These are phyloP conservation scores for Leiothrix lutea DNA, from an alignment of 2,113 vertebrate genomes.

Conservation along the genomic window DNA sequence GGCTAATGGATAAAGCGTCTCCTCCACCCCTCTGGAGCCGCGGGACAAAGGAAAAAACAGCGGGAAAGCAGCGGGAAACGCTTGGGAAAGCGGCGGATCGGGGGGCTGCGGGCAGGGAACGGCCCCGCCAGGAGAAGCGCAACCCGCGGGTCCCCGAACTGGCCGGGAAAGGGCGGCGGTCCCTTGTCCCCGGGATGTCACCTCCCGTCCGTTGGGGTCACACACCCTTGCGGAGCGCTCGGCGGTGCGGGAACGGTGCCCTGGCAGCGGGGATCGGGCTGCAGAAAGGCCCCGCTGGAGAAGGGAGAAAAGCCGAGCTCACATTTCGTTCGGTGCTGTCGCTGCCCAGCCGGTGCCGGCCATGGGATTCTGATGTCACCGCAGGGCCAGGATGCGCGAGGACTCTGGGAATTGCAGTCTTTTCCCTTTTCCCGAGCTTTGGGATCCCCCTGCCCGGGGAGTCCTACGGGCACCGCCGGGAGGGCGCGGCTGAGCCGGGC, in stretches of 20 bases:
- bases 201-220: fast-evolving
- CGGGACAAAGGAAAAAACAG: fast-evolving
- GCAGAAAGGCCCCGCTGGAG: neutral
- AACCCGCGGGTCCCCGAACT: neutral
- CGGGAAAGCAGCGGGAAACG: neutral
- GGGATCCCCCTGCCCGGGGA: fast-evolving
- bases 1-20: neutral
- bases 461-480: fast-evolving
- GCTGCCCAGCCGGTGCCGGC: constrained; percentile 3
- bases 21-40: neutral
- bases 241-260: neutral
- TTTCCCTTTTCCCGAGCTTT: fast-evolving
- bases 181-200: neutral
- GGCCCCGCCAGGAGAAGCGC: neutral
- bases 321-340: neutral
- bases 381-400: constrained; percentile 10
- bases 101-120: neutral
- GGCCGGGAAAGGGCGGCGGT: neutral
- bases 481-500: neutral
- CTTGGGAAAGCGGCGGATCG: fast-evolving
- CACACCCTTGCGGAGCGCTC: neutral
- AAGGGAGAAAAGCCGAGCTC: neutral
- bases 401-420: constrained; percentile 58
- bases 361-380: constrained; percentile 35
- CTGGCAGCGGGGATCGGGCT: fast-evolving